Evolutionary conservation across 2,888 invertebrate genomes (phyloP).

Genomic region (Orthosia gracilis): DNA sequence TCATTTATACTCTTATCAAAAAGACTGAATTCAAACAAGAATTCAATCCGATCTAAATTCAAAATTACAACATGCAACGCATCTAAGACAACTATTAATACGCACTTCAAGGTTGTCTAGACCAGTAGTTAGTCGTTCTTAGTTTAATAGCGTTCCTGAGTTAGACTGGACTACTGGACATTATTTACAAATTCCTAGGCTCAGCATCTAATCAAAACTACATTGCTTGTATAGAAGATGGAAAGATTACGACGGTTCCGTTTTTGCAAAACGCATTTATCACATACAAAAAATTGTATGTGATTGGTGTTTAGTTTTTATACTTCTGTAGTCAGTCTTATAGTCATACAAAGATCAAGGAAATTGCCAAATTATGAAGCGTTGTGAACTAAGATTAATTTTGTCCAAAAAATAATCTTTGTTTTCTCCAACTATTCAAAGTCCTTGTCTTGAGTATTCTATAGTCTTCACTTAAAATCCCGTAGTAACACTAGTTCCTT

Average conservation of each 20-base stretch:
- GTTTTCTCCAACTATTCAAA: background rate
- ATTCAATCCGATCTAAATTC: constrained; percentile 20
- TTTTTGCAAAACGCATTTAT: background rate
- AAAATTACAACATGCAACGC: constrained; percentile 30
- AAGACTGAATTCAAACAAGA: constrained; percentile 13
- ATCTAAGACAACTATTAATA: constrained; percentile 44
- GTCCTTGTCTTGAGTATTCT: background rate
- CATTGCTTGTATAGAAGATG: constrained; percentile 11
- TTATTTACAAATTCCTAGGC: constrained; percentile 43
- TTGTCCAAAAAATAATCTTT: background rate
- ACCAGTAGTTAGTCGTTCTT: constrained; percentile 31
- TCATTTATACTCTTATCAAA: background rate
- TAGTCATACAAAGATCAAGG: background rate
- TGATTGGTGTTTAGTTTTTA: background rate
- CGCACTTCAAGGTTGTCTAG: constrained; percentile 58
- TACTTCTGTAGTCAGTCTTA: background rate
- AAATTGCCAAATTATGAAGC: background rate
- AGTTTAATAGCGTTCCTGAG: constrained; percentile 33
- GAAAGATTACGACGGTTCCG: background rate
- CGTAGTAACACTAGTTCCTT: no score
- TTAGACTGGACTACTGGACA: constrained; percentile 16
- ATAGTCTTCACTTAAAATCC: background rate
- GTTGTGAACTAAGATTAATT: background rate
- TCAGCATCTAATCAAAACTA: constrained; percentile 13
- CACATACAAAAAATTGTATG: background rate